A percentile compares a stretch with the other conserved stretches of the same genome.
These are phyloP conservation scores for Thereva unica DNA, from an alignment of 2,888 invertebrate genomes.

Conservation along the genomic window DNA sequence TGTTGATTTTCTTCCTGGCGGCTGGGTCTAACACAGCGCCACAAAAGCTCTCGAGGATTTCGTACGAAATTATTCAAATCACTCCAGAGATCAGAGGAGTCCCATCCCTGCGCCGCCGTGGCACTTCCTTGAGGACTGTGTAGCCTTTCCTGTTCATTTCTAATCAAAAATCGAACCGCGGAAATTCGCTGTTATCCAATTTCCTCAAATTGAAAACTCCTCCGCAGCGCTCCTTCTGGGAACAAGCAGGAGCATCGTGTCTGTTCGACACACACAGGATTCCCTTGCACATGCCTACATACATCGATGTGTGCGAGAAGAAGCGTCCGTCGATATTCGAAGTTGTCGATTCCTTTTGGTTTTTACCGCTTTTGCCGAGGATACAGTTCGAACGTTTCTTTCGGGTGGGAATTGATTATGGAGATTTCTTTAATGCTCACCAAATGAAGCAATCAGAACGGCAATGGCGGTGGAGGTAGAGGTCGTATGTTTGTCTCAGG, in stretches of 20 bases:
- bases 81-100: constrained; percentile 21
- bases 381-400: not conserved
- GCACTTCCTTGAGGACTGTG: constrained; percentile 7
- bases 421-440: constrained; percentile 35
- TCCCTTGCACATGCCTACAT: no score
- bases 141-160: constrained; percentile 28
- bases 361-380: not conserved
- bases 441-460: constrained; percentile 37
- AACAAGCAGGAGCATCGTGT: no score
- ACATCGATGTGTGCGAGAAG: no score
- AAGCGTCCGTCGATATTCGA: not conserved
- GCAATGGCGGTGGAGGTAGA: constrained; percentile 30
- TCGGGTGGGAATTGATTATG: constrained; percentile 35
- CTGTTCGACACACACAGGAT: no score
- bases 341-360: not conserved
- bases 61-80: constrained; percentile 27
- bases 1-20: constrained; percentile 20
- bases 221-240: not conserved
- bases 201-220: constrained; percentile 15
- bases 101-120: constrained; percentile 4
- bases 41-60: not conserved
- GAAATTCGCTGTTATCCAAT: constrained; percentile 28
- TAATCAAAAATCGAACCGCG: constrained; percentile 27
- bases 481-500: constrained; percentile 31
- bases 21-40: constrained; percentile 3